Evolutionary conservation across 2,113 vertebrate species (phyloP).

Genomic region (Ranitomeya imitator): DNA sequence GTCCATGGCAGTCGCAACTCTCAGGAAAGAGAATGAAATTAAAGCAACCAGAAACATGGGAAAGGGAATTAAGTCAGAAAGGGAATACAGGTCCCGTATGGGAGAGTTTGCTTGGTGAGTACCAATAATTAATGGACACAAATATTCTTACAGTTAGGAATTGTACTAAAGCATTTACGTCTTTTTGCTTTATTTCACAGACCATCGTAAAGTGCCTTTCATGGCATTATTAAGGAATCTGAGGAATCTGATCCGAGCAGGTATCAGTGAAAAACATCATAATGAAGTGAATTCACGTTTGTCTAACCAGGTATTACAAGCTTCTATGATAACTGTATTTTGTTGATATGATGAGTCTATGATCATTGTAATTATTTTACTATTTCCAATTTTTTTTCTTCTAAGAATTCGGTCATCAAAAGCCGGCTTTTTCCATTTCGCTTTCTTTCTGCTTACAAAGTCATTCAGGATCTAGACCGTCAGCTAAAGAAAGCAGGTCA

Average conservation of each 20-base stretch:
- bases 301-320: slow-evolving; percentile 70
- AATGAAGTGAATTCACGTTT: slow-evolving; percentile 73
- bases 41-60: slow-evolving; percentile 79
- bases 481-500: slow-evolving; percentile 62
- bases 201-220: slow-evolving; percentile 80
- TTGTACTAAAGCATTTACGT: neutral
- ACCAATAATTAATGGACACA: neutral
- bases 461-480: slow-evolving; percentile 70
- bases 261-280: slow-evolving; percentile 82
- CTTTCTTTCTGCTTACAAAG: slow-evolving; percentile 85
- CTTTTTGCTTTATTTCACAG: slow-evolving; percentile 63
- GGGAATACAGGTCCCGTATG: slow-evolving; percentile 82
- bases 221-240: slow-evolving; percentile 93
- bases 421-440: slow-evolving; percentile 86
- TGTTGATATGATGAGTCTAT: neutral
- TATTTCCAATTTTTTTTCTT: neutral
- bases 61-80: slow-evolving; percentile 74
- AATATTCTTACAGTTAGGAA: neutral
- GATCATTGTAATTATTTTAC: neutral
- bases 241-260: slow-evolving; percentile 78
- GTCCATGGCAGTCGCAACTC: slow-evolving; percentile 77
- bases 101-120: slow-evolving; percentile 84
- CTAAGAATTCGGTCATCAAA: slow-evolving; percentile 78
- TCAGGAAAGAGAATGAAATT: slow-evolving; percentile 83
- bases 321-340: neutral